Percentiles rank a stretch among this genome's conserved stretches.
Evolutionary conservation across 1,140 invertebrate genomes (phyloP).

Genomic region (Drosophila neocordata): DNA sequence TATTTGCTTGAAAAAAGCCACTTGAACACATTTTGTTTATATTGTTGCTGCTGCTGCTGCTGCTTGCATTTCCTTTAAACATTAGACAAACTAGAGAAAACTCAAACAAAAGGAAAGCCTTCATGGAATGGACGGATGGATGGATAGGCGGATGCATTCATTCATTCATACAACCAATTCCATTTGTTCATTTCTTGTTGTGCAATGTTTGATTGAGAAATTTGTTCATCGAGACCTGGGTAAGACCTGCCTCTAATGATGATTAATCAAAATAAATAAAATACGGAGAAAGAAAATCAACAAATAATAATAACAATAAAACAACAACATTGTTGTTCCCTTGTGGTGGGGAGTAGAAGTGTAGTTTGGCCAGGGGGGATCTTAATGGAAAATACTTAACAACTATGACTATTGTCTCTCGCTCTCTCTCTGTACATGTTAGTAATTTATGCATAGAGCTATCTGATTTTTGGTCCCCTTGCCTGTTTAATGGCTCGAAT

Average conservation of each 20-base stretch:
- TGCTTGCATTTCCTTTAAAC: conserved; percentile 48
- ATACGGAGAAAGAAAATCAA: conserved; percentile 1
- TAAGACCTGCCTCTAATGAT: conserved; percentile 41
- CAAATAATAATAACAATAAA: conserved; percentile 38
- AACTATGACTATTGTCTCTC: conserved; percentile 19
- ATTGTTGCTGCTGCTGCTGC: conserved; percentile 30
- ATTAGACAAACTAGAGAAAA: conserved; percentile 60
- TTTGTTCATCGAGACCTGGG: background rate
- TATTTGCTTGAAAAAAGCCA: conserved; percentile 37
- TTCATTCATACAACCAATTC: conserved; percentile 26
- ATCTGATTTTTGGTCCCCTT: conserved; percentile 29
- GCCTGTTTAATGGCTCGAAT: conserved; percentile 34
- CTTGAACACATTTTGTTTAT: conserved; percentile 65
- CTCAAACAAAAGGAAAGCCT: conserved; percentile 51
- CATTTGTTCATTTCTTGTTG: conserved; percentile 38
- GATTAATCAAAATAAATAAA: conserved; percentile 70
- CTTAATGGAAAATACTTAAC: conserved; percentile 36
- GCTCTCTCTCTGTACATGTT: conserved; percentile 10
- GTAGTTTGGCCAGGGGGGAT: background rate
- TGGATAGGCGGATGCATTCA: conserved; percentile 32
- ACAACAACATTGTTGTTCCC: conserved; percentile 55
- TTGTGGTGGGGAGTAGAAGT: conserved; percentile 21
- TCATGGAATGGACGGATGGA: background rate
- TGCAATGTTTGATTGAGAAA: conserved; percentile 67
- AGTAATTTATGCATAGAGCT: conserved; percentile 67